These are phyloP conservation scores for Cheilosia soror DNA, from an alignment of 2,888 invertebrate genomes.

Conservation along the genomic window DNA sequence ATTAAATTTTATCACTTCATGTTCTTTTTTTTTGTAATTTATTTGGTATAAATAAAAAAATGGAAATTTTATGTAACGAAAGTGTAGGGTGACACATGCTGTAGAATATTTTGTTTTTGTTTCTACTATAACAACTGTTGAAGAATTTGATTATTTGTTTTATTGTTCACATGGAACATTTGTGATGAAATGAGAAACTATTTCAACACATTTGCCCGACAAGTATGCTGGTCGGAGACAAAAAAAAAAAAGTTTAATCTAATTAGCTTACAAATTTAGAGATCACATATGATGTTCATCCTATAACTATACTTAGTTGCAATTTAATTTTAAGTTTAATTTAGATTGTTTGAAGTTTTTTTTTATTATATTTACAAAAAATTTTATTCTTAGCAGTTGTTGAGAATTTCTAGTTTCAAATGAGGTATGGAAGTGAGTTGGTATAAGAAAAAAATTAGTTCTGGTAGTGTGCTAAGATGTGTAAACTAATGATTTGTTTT, in stretches of 20 bases:
- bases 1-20: conserved; percentile 65
- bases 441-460: too few relatives aligned
- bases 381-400: conserved; percentile 46
- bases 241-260: conserved; percentile 45
- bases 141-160: not conserved
- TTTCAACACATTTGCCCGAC: not conserved
- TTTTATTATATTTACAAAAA: conserved; percentile 63
- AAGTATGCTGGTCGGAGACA: not conserved
- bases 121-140: conserved; percentile 29
- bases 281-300: conserved; percentile 77
- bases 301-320: conserved; percentile 57
- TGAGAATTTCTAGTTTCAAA: not conserved
- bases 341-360: conserved; percentile 46
- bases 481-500: too few relatives aligned
- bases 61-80: conserved; percentile 6
- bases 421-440: not conserved
- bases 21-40: conserved; percentile 61
- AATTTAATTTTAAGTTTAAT: conserved; percentile 40
- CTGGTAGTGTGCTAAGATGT: too few relatives aligned
- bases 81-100: conserved; percentile 45
- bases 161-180: conserved; percentile 35
- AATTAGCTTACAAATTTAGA: conserved; percentile 76
- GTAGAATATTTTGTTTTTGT: conserved; percentile 10
- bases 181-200: conserved; percentile 18
- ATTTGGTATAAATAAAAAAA: conserved; percentile 59